Evolutionary conservation across 2,888 invertebrate genomes (phyloP).

Genomic region (Criorhina ranunculi): DNA sequence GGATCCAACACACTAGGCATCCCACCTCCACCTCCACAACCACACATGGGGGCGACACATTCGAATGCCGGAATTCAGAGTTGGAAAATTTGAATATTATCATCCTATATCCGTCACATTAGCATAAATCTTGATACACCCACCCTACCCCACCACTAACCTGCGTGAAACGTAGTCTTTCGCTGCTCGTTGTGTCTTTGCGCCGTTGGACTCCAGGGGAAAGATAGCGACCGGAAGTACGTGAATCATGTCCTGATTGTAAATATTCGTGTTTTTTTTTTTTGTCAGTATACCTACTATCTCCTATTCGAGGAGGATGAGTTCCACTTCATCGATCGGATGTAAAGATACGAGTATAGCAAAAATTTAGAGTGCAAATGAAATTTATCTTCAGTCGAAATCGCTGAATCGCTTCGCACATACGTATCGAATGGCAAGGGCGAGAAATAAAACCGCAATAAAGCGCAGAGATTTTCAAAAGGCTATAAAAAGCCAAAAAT

Average conservation of each 20-base stretch:
- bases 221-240: conserved; percentile 57
- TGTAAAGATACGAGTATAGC: conserved; percentile 42
- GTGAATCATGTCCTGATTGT: conserved; percentile 75
- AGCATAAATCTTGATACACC: conserved; percentile 73
- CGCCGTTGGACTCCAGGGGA: conserved; percentile 42
- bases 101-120: conserved; percentile 75
- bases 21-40: conserved; percentile 9
- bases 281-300: background rate
- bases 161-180: conserved; percentile 28
- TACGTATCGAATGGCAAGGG: conserved; percentile 30
- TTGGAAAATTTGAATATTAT: conserved; percentile 76
- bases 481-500: conserved; percentile 58
- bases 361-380: conserved; percentile 66
- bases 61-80: conserved; percentile 68
- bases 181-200: conserved; percentile 43
- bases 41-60: conserved; percentile 63
- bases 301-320: conserved; percentile 14
- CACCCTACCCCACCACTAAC: background rate
- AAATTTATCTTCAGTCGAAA: conserved; percentile 58
- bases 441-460: conserved; percentile 66
- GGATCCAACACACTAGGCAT: conserved; percentile 47
- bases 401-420: conserved; percentile 64
- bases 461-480: conserved; percentile 67
- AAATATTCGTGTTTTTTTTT: conserved; percentile 49
- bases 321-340: conserved; percentile 63